Evolutionary conservation across 2,113 vertebrate genomes (phyloP).

Genomic region (Neoarius graeffei): DNA sequence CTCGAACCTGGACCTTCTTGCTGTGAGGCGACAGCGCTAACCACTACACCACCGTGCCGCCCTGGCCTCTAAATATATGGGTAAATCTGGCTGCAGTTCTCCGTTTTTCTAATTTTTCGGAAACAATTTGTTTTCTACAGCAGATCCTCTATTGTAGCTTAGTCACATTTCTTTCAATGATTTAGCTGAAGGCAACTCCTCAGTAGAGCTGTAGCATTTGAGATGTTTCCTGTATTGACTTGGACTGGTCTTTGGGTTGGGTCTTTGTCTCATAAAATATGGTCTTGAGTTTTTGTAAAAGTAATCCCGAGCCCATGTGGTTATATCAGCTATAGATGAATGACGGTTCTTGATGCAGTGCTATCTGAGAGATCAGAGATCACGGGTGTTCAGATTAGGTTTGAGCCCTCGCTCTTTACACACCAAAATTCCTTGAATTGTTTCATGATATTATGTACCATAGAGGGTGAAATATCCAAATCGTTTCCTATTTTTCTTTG

Average conservation of each 20-base stretch:
- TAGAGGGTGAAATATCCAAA: too few species aligned
- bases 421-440: too few species aligned
- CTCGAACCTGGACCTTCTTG: too few species aligned
- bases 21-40: too few species aligned
- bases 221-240: neutral
- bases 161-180: neutral
- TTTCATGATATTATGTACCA: too few species aligned
- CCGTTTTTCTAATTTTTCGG: neutral
- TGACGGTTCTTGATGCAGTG: too few species aligned
- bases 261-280: neutral
- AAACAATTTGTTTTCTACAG: neutral
- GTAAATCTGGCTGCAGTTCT: neutral
- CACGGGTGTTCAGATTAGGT: too few species aligned
- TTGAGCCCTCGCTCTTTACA: too few species aligned
- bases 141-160: neutral
- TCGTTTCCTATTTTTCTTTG: too few species aligned
- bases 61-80: neutral
- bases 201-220: neutral
- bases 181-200: neutral
- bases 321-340: too few species aligned
- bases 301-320: neutral
- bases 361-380: too few species aligned
- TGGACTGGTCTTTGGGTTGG: neutral
- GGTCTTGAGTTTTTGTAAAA: neutral
- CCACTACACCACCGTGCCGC: too few species aligned